Base-by-base conservation (phyloP, 2,888 invertebrate species). In the Gibbula magus region DNA sequence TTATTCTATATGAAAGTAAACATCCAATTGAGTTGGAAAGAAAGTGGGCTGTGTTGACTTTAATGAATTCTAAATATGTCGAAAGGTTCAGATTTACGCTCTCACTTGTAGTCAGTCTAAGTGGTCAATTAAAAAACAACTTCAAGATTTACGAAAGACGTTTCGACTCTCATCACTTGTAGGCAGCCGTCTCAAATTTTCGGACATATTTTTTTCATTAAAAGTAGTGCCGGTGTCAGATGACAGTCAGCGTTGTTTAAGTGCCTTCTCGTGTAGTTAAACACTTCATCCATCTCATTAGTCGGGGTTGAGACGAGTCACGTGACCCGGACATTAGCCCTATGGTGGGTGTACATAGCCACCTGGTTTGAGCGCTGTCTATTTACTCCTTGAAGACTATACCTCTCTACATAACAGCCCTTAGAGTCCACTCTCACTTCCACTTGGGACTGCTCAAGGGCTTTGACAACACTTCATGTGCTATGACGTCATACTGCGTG, bases 291-390 rank as follows among this genome's bases (percentile, higher is more conserved):
- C 51, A 51, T 74, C 74, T 51, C 51, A 74, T 74, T 74, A 74
- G 74, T 20, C 51, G 20, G 51, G 35, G 25, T 74, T 39, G 25
- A 51, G 20, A 74, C 39, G 51, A 45, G 74, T 74, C 74, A 74
- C 74, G 74, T 74, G 74, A 39, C 51, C 74, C 45, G 7, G 45
- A 74, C 51, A 51, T 74, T 74, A 74, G 74, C 74, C 51, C 51
- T 74, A 22, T 74, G 74, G 51, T 51, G 22, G 51, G 74, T 74
- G 25, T 74, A 74, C 74, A 74, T 74, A 22, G 51, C 45, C 74
- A 74, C 51, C 74, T 51, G 74, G 74, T 22, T 51, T 22, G 45
- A 51, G 25, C 51, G 51, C 25, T 16, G 25, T n/a, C 45, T 51
- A 25, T 74, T 74, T 74, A 74, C 51, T 51, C 29, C 74, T 74